These are phyloP conservation scores for Macrotis lagotis DNA, from an alignment of 2,113 vertebrate genomes.

Conservation along the genomic window DNA sequence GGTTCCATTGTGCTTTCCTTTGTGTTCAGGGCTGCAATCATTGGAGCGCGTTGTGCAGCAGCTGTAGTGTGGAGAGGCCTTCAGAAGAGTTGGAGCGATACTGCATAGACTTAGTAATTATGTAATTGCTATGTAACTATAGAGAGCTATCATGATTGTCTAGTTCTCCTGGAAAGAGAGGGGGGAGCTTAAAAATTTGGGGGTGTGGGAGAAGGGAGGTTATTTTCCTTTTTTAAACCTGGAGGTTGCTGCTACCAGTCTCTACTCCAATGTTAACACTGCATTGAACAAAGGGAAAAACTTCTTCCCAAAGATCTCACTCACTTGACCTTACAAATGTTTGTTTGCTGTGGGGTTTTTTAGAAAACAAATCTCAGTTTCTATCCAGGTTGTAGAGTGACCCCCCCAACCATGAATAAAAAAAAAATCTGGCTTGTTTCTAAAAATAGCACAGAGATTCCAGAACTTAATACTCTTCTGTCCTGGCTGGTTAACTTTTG, in stretches of 20 bases:
- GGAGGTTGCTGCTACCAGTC: conserved; percentile 40
- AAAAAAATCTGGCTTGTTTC: not conserved
- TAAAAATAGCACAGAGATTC: conserved; percentile 33
- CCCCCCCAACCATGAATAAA: conserved; percentile 5
- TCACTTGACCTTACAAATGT: conserved; percentile 36
- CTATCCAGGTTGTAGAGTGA: conserved; percentile 4
- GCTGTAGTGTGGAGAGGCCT: conserved; percentile 75
- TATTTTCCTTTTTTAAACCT: conserved; percentile 71
- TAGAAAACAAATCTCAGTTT: not conserved
- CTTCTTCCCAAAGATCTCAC: conserved; percentile 50
- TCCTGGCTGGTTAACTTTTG: not conserved
- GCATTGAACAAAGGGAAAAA: conserved; percentile 41
- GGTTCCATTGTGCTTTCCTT: conserved; percentile 79
- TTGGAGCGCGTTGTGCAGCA: conserved; percentile 77
- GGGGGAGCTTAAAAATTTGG: conserved; percentile 48
- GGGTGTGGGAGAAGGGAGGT: conserved; percentile 10
- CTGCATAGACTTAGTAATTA: conserved; percentile 77
- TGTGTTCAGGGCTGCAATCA: conserved; percentile 79
- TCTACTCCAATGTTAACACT: conserved; percentile 39
- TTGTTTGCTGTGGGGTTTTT: not conserved
- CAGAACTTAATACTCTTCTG: conserved; percentile 46
- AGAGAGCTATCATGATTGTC: conserved; percentile 75
- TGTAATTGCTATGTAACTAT: conserved; percentile 77
- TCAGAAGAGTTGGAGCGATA: conserved; percentile 74
- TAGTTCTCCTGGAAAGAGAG: conserved; percentile 66